Evolutionary conservation across 2,797 vertebrate genomes (phyloP).

Genomic region (Todus mexicanus): DNA sequence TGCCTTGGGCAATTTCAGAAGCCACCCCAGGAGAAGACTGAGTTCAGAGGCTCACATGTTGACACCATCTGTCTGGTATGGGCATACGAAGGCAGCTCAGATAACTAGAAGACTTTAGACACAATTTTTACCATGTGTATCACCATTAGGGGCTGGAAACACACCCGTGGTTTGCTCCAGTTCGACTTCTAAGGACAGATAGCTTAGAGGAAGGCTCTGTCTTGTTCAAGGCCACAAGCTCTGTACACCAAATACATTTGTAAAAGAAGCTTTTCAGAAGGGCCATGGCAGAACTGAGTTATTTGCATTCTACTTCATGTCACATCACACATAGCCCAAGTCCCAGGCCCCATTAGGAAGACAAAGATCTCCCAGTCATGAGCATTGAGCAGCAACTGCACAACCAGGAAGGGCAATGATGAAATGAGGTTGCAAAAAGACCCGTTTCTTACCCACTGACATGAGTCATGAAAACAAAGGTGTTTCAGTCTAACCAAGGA

Average conservation of each 20-base stretch:
- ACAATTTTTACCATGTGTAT: background rate
- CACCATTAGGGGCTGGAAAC: background rate
- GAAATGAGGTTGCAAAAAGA: background rate
- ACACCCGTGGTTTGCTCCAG: background rate
- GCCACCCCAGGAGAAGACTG: background rate
- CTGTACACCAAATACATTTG: background rate
- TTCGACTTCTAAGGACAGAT: background rate
- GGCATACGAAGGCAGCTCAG: background rate
- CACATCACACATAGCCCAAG: background rate
- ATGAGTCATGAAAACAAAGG: background rate
- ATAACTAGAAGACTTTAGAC: background rate
- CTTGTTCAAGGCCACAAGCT: background rate
- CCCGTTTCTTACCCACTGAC: background rate
- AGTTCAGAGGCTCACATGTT: background rate
- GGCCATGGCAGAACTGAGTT: background rate
- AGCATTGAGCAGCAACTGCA: background rate
- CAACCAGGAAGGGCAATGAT: background rate
- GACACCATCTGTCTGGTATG: background rate
- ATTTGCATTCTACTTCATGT: background rate
- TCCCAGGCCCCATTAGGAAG: background rate
- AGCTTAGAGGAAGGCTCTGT: background rate
- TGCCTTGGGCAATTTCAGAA: background rate
- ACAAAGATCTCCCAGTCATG: background rate
- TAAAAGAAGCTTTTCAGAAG: background rate
- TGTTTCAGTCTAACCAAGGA: background rate